Conservation (phyloP, 2,113 vertebrate genomes). For the Peucedramus taeniatus region DNA sequence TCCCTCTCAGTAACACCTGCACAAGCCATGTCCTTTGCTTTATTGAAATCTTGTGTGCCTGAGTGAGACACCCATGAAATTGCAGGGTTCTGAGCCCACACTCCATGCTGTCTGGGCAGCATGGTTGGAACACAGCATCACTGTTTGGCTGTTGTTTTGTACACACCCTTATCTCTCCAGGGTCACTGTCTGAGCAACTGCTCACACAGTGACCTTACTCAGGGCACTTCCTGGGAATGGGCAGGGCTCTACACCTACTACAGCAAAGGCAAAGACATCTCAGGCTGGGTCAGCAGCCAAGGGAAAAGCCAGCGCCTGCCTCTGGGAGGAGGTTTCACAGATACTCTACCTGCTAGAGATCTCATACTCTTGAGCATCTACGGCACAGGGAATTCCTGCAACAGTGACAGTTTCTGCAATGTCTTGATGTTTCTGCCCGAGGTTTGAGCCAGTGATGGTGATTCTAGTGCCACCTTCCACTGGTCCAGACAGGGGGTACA, state of each 20-base stretch:
- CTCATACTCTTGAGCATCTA: constrained; percentile 84
- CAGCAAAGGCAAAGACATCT: constrained; percentile 30
- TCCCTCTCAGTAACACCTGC: background rate
- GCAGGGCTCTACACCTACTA: background rate
- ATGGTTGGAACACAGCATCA: rapidly evolving
- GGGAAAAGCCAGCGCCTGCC: constrained; percentile 18
- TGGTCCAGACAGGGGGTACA: constrained; percentile 90
- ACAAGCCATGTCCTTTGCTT: background rate
- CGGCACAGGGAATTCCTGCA: constrained; percentile 83
- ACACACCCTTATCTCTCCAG: background rate
- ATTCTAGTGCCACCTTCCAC: constrained; percentile 88
- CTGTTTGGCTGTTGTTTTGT: background rate
- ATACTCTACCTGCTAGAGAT: constrained; percentile 91
- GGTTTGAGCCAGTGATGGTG: constrained; percentile 93
- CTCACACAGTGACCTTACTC: background rate
- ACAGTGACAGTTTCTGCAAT: constrained; percentile 86
- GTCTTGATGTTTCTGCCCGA: constrained; percentile 91
- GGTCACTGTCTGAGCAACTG: background rate
- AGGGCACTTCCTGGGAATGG: background rate
- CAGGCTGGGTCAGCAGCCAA: constrained; percentile 21
- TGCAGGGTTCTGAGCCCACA: background rate
- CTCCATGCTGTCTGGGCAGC: background rate
- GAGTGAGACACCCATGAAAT: background rate
- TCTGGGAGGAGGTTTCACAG: constrained; percentile 30
- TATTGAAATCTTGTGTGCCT: background rate